Evolutionary conservation across 2,113 vertebrate species (phyloP), one percentile per base, ranked within the genome.

Genomic region (Lampris megalopsis): DNA sequence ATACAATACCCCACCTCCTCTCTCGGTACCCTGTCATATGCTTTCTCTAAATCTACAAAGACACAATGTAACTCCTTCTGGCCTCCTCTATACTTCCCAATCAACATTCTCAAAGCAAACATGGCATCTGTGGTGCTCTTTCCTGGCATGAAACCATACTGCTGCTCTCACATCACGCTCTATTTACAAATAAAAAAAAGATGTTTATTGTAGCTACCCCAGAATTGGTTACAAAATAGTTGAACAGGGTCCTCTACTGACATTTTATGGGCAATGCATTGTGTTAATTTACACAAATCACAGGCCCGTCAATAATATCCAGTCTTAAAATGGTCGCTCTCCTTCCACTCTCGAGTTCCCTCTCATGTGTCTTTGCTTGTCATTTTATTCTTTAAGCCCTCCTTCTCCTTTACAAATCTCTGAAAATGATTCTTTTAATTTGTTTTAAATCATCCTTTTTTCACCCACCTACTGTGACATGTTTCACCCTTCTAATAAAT

Each of bases 191-290:
- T 24, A 24, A 24, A 24, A 24, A 54, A 54, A n/a, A n/a, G 52
- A 24, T 5, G 9, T 1, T 8, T 58, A 58, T 9, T 58, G 6
- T 58, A 59, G 9, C 54, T 9, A 1, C 35, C 24, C 35, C 7
- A 8, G 24, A 5, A 8, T 59, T 5, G 4, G 9, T 10, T 53
- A 56, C 64, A 75, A 63, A 59, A 41, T 11, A 76, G 80, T 66
- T 6, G 5, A 48, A 1, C 1, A 43, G 3, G 43, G 80, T 70
- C 1, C 72, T 82, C 85, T 82, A 79, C 80, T 80, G 91, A 65
- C 9, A 1, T 3, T 0, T 52, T n/a, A 0, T 9, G 1, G 57
- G 41, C 61, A 89, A 0, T 83, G 72, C 84, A 80, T 1, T 1
- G 38, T 42, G 36, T n/a, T 70, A 37, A 37, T 5, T 5, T 4